These are phyloP conservation scores for Scotopteryx bipunctaria DNA, from an alignment of 2,888 invertebrate species.

Conservation along the genomic window DNA sequence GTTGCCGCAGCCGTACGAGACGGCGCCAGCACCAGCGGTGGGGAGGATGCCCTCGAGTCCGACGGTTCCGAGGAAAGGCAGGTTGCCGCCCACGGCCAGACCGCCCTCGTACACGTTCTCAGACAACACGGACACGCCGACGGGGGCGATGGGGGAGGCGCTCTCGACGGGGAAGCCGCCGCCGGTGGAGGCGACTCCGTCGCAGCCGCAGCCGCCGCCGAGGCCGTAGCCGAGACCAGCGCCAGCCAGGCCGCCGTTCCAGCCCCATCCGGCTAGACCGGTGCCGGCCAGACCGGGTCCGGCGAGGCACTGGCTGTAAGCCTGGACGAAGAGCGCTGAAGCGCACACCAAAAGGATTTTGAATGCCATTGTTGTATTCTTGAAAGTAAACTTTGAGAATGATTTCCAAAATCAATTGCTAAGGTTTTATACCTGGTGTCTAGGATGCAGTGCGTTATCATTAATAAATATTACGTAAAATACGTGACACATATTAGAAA, in stretches of 20 bases:
- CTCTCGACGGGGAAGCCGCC: constrained; percentile 41
- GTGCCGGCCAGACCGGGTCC: constrained; percentile 1
- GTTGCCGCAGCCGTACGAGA: constrained; percentile 43
- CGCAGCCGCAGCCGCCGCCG: constrained; percentile 3
- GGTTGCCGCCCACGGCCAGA: constrained; percentile 44
- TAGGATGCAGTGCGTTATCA: neutral
- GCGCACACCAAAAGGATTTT: constrained; percentile 31
- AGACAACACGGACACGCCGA: constrained; percentile 49
- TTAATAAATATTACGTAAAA: constrained; percentile 5
- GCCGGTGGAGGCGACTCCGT: constrained; percentile 26
- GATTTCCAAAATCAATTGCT: neutral
- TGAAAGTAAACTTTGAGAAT: constrained; percentile 15
- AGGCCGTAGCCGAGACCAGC: neutral
- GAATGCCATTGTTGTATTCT: constrained; percentile 24
- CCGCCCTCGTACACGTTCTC: constrained; percentile 52
- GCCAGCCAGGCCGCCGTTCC: neutral
- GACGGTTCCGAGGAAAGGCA: constrained; percentile 53
- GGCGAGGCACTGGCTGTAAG: constrained; percentile 27
- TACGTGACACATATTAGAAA: constrained; percentile 4
- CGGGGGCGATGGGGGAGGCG: constrained; percentile 46
- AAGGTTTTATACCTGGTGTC: neutral
- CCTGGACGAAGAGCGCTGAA: constrained; percentile 23
- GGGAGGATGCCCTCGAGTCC: constrained; percentile 47
- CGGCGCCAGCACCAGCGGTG: constrained; percentile 13
- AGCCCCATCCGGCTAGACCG: neutral